Conservation (phyloP, 1,140 invertebrate species). For the Laupala kohalensis region DNA sequence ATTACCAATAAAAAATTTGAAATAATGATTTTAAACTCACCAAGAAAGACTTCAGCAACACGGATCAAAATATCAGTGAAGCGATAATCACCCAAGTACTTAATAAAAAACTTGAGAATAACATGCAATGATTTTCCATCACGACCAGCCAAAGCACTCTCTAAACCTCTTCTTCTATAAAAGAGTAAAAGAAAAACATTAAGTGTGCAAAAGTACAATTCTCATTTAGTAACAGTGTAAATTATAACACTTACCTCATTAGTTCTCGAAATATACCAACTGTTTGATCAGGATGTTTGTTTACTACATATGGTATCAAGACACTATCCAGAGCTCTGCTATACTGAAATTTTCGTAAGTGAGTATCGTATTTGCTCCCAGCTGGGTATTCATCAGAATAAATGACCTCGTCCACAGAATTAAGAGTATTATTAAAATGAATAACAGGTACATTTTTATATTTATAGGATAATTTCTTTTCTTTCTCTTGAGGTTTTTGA, state of each 20-base stretch:
- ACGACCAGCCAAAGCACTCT: constrained; percentile 52
- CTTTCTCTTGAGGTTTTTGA: constrained; percentile 22
- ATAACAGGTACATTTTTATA: too few species aligned
- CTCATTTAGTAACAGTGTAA: neutral
- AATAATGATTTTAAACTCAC: constrained; percentile 32
- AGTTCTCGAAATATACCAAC: constrained; percentile 74
- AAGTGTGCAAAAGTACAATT: neutral
- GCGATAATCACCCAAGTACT: constrained; percentile 54
- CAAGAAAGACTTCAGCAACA: constrained; percentile 56
- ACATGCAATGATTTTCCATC: constrained; percentile 46
- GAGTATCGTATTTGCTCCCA: constrained; percentile 48
- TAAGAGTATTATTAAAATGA: constrained; percentile 32
- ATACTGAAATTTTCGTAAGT: constrained; percentile 68
- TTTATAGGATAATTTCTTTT: constrained; percentile 29
- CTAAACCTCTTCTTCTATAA: constrained; percentile 49
- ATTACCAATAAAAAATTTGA: too few species aligned
- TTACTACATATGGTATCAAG: constrained; percentile 41
- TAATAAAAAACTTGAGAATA: constrained; percentile 64
- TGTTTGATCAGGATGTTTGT: constrained; percentile 59
- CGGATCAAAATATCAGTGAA: constrained; percentile 61
- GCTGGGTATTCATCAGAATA: constrained; percentile 30
- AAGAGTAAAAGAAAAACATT: neutral
- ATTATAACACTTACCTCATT: constrained; percentile 30
- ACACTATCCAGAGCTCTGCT: constrained; percentile 65
- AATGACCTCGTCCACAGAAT: constrained; percentile 39